Evolutionary conservation across 2,888 invertebrate species (phyloP).

Genomic region (Parnassius apollo): DNA sequence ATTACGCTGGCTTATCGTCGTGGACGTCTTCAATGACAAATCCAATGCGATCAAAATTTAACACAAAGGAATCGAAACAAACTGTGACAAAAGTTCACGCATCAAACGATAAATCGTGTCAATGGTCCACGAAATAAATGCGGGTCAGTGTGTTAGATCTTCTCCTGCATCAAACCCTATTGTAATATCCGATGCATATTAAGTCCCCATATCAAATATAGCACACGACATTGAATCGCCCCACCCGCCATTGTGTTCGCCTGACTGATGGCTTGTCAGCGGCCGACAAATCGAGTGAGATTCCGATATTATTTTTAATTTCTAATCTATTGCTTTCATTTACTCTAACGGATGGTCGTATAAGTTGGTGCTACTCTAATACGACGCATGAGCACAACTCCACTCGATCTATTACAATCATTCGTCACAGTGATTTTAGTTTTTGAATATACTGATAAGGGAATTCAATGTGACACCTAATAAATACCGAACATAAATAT

Average conservation of each 20-base stretch:
- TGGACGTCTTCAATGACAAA: constrained; percentile 3
- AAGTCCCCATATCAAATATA: constrained; percentile 54
- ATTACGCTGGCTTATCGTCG: background rate
- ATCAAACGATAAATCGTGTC: constrained; percentile 19
- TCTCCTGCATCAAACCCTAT: constrained; percentile 33
- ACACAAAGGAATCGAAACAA: background rate
- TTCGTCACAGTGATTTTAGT: constrained; percentile 66
- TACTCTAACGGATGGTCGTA: constrained; percentile 34
- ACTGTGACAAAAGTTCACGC: constrained; percentile 20
- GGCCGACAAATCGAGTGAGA: constrained; percentile 73
- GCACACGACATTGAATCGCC: constrained; percentile 49
- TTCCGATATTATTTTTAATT: constrained; percentile 70
- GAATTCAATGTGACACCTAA: constrained; percentile 63
- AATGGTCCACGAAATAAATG: constrained; percentile 24
- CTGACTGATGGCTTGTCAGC: constrained; percentile 73
- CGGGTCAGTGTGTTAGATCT: constrained; percentile 28
- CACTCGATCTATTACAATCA: constrained; percentile 50
- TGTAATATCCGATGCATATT: constrained; percentile 57
- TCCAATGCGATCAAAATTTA: constrained; percentile 10
- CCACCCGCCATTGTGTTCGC: constrained; percentile 62
- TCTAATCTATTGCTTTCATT: constrained; percentile 41
- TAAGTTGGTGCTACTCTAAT: constrained; percentile 36
- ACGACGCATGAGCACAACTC: constrained; percentile 45
- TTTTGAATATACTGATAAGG: constrained; percentile 53
- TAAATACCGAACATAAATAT: constrained; percentile 53